These are phyloP conservation scores for Gobionotothen gibberifrons DNA, from an alignment of 2,797 vertebrate species.

Conservation along the genomic window DNA sequence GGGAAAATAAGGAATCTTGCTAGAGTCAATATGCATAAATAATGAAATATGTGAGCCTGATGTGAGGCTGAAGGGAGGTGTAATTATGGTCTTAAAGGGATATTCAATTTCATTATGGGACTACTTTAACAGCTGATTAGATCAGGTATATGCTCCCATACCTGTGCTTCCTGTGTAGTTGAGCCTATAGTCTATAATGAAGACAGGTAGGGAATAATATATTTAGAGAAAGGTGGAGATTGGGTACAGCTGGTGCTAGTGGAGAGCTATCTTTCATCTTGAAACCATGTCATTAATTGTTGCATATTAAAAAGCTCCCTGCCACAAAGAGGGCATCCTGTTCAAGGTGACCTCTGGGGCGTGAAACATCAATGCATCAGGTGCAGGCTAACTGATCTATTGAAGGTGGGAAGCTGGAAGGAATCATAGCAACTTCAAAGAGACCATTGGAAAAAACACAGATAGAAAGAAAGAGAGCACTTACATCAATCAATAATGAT, in stretches of 20 bases:
- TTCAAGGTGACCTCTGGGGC: constrained; percentile 67
- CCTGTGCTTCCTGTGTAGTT: constrained; percentile 33
- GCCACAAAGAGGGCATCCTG: constrained; percentile 40
- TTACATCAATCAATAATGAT: constrained; percentile 71
- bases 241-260: constrained; percentile 44
- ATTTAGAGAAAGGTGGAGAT: constrained; percentile 15
- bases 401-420: constrained; percentile 60
- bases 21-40: constrained; percentile 43
- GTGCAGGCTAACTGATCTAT: constrained; percentile 64
- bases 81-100: constrained; percentile 65
- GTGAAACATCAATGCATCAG: constrained; percentile 75
- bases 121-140: constrained; percentile 69
- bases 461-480: constrained; percentile 46
- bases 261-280: constrained; percentile 52
- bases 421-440: constrained; percentile 69
- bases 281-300: constrained; percentile 53
- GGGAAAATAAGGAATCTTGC: constrained; percentile 37
- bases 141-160: constrained; percentile 44
- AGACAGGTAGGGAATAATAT: constrained; percentile 33
- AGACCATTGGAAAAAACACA: constrained; percentile 49
- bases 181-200: constrained; percentile 29
- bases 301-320: constrained; percentile 66
- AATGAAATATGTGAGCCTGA: constrained; percentile 56
- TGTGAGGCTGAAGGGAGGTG: constrained; percentile 46
- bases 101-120: constrained; percentile 47